These are phyloP conservation scores for Eristalis tenax DNA, from an alignment of 2,888 invertebrate species.

Conservation along the genomic window DNA sequence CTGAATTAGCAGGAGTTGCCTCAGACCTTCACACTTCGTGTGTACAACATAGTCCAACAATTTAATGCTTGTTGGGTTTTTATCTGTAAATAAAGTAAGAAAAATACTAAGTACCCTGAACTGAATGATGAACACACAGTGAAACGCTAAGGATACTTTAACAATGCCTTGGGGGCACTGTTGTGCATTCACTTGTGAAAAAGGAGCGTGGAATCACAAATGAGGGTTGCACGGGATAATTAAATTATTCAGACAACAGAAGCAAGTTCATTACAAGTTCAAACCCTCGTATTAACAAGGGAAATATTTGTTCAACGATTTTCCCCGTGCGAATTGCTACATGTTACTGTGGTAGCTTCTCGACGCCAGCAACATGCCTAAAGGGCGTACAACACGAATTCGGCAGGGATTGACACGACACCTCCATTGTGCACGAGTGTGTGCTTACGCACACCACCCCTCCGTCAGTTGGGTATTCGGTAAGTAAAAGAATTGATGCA, in stretches of 20 bases:
- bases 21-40: not conserved
- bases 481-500: conserved; percentile 6
- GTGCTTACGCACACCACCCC: conserved; percentile 20
- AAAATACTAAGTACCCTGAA: not conserved
- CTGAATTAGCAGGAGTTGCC: too few relatives aligned
- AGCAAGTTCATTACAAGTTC: conserved; percentile 62
- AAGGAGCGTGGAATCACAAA: conserved; percentile 32
- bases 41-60: not conserved
- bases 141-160: not conserved
- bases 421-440: conserved; percentile 20
- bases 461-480: not conserved
- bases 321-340: conserved; percentile 32
- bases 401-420: conserved; percentile 58
- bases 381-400: conserved; percentile 42
- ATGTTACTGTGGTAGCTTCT: conserved; percentile 29
- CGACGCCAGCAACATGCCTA: conserved; percentile 1
- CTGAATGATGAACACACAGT: not conserved
- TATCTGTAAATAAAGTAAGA: not conserved
- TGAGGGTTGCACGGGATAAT: conserved; percentile 46
- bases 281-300: conserved; percentile 44
- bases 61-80: not conserved
- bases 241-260: conserved; percentile 56
- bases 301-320: conserved; percentile 54
- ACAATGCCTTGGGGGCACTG: not conserved
- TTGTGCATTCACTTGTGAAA: conserved; percentile 31